Conservation (phyloP, 1,140 invertebrate genomes). For the Drosophila mauritiana region DNA sequence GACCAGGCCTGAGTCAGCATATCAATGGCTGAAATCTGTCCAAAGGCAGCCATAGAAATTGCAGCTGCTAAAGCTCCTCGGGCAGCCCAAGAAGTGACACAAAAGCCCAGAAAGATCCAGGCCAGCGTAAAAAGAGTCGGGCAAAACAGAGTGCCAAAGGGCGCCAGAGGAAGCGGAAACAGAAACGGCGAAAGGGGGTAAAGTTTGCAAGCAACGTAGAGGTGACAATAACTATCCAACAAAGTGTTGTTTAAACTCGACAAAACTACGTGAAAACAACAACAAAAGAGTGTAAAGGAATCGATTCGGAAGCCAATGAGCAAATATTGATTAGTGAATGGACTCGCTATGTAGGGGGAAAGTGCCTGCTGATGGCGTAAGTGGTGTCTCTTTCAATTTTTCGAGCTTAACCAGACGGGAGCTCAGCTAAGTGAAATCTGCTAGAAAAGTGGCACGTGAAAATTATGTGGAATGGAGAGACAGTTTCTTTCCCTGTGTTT, state of each 20-base stretch:
- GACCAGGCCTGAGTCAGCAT: conserved; percentile 37
- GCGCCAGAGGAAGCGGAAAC: conserved; percentile 2
- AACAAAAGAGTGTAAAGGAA: conserved; percentile 26
- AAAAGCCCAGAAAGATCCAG: conserved; percentile 64
- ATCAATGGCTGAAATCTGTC: conserved; percentile 54
- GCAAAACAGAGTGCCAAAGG: conserved; percentile 13
- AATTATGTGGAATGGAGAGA: conserved; percentile 54
- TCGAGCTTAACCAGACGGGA: conserved; percentile 23
- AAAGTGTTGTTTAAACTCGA: conserved; percentile 39
- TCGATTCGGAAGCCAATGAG: conserved; percentile 32
- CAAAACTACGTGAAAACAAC: conserved; percentile 22
- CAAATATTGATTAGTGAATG: conserved; percentile 43
- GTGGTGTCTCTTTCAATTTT: conserved; percentile 47
- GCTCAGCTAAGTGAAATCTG: conserved; percentile 58
- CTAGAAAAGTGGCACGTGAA: conserved; percentile 47
- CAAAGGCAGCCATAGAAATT: conserved; percentile 57
- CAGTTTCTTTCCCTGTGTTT: background rate
- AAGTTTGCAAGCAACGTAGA: conserved; percentile 7
- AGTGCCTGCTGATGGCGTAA: background rate
- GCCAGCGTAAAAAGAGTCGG: conserved; percentile 43
- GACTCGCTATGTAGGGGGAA: background rate
- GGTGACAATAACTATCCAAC: conserved; percentile 40
- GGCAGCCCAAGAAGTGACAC: conserved; percentile 62
- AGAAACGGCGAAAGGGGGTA: background rate
- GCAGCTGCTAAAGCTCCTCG: conserved; percentile 44